A percentile compares a stretch with the other conserved stretches of the same genome.
Evolutionary conservation across 2,888 invertebrate species (phyloP).

Genomic region (Belgica antarctica): DNA sequence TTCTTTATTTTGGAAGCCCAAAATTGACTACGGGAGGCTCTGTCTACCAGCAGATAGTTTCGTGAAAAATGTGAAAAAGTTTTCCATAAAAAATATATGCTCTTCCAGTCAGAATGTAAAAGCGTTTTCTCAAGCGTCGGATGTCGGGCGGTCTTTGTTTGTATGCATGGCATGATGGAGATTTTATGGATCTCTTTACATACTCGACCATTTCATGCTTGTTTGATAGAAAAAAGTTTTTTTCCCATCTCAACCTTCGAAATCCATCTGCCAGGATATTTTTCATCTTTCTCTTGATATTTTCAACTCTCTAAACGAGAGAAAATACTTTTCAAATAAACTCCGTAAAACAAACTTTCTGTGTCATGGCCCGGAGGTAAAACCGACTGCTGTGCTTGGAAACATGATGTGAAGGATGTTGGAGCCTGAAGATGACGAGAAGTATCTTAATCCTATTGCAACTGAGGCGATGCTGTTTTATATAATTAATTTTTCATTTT

Average conservation of each 20-base stretch:
- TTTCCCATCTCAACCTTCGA: background rate
- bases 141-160: background rate
- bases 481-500: constrained; percentile 21
- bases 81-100: background rate
- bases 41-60: too few species aligned
- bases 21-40: too few species aligned
- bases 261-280: constrained; percentile 3
- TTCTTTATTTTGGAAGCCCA: background rate
- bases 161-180: background rate
- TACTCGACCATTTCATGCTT: background rate
- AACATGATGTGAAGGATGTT: background rate
- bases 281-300: background rate
- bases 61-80: too few species aligned
- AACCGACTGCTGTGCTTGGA: background rate
- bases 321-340: background rate
- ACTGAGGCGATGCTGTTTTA: background rate
- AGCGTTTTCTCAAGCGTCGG: too few species aligned
- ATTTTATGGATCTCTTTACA: constrained; percentile 2
- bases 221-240: background rate
- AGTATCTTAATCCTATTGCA: constrained; percentile 15
- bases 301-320: background rate
- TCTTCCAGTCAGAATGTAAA: too few species aligned
- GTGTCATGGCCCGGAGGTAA: background rate
- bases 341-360: background rate
- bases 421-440: background rate